Evolutionary conservation across 2,888 invertebrate species (phyloP).

Genomic region (Adela reaumurella): DNA sequence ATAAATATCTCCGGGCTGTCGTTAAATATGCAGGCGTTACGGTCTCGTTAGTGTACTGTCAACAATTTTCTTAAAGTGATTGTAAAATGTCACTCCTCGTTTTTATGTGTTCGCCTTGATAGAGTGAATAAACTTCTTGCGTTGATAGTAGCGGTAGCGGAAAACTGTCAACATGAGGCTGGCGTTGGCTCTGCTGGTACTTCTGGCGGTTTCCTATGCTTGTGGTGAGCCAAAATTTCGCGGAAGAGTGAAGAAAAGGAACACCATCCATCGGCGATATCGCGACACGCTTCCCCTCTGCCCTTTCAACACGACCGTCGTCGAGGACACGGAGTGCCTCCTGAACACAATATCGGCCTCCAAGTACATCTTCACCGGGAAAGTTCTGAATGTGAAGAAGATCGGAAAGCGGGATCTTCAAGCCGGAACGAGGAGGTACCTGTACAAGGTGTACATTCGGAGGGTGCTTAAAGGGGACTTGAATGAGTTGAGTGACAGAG

Average conservation of each 20-base stretch:
- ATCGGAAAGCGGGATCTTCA: constrained; percentile 26
- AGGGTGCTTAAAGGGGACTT: constrained; percentile 45
- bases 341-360: constrained; percentile 49
- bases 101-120: neutral
- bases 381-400: constrained; percentile 45
- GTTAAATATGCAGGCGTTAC: neutral
- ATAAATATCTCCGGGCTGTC: neutral
- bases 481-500: constrained; percentile 31
- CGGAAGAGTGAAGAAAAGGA: constrained; percentile 48
- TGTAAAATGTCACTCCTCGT: neutral
- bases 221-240: constrained; percentile 43
- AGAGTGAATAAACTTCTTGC: neutral
- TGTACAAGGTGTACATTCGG: constrained; percentile 43
- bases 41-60: neutral
- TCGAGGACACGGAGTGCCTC: constrained; percentile 48
- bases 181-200: constrained; percentile 42
- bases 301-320: constrained; percentile 48
- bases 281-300: constrained; percentile 42
- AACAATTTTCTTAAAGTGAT: neutral
- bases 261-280: constrained; percentile 34
- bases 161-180: constrained; percentile 29
- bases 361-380: constrained; percentile 50
- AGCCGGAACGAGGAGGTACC: constrained; percentile 32
- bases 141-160: neutral
- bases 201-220: constrained; percentile 35